Percentiles rank a stretch among this genome's conserved stretches.
phyloP scores from a whole-genome alignment of 2,797 vertebrate genomes.

The Gobionotothen gibberifrons region DNA sequence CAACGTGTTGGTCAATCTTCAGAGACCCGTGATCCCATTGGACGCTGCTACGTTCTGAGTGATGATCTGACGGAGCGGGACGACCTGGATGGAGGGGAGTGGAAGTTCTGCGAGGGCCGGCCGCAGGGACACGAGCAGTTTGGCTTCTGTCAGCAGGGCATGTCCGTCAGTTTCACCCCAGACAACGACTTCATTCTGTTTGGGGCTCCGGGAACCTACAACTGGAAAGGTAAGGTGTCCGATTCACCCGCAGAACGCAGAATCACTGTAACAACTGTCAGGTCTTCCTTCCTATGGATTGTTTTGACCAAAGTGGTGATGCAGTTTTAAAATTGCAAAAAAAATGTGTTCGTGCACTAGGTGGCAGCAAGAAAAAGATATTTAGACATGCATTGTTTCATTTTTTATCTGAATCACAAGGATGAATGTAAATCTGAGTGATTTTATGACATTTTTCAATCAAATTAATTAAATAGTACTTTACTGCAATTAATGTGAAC shows the following conservation, averaged over 20 bases:
- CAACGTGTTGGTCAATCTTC: slow-evolving; percentile 89
- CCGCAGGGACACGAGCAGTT: slow-evolving; percentile 94
- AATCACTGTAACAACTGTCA: neutral
- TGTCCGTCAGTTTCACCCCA: slow-evolving; percentile 92
- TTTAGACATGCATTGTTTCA: neutral
- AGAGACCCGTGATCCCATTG: slow-evolving; percentile 93
- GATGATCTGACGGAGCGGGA: slow-evolving; percentile 90
- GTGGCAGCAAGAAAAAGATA: slow-evolving; percentile 1
- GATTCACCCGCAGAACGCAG: neutral
- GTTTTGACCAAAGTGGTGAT: neutral
- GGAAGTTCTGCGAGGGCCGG: slow-evolving; percentile 96
- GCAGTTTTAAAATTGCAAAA: neutral
- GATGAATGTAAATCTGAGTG: neutral
- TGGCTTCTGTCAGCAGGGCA: slow-evolving; percentile 96
- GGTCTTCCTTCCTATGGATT: neutral
- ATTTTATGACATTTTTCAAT: neutral
- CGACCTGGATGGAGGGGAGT: slow-evolving; percentile 93
- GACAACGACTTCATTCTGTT: slow-evolving; percentile 94
- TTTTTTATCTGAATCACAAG: neutral
- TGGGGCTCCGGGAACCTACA: slow-evolving; percentile 95
- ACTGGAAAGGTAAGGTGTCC: slow-evolving; percentile 94
- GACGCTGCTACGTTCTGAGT: slow-evolving; percentile 94
- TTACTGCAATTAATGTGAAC: neutral
- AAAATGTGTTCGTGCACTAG: neutral
- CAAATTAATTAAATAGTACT: neutral